A percentile compares a stretch with the other conserved stretches of the same genome.
These are phyloP conservation scores for Drosophila putrida DNA, from an alignment of 2,888 invertebrate genomes.

Conservation along the genomic window DNA sequence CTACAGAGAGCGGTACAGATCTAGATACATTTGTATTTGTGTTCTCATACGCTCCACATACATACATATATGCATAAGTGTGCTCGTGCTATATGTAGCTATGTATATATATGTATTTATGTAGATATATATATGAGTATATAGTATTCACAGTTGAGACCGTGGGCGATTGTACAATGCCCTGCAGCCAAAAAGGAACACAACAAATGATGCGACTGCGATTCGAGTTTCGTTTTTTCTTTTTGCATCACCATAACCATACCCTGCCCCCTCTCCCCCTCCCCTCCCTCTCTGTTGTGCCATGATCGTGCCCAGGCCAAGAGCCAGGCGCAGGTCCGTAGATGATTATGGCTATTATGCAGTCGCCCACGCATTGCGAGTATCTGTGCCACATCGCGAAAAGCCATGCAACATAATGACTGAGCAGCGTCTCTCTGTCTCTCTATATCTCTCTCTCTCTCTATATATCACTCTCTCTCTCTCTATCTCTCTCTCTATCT, in stretches of 20 bases:
- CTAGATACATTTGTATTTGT: slow-evolving; percentile 42
- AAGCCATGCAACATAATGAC: slow-evolving; percentile 24
- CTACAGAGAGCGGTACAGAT: slow-evolving; percentile 32
- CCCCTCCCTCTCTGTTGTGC: neutral
- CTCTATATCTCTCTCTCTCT: too few species aligned
- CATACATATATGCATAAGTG: neutral
- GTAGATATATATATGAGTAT: slow-evolving; percentile 3
- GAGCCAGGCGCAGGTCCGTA: slow-evolving; percentile 45
- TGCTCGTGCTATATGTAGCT: slow-evolving; percentile 1
- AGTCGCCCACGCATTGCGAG: slow-evolving; percentile 50
- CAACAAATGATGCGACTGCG: slow-evolving; percentile 38
- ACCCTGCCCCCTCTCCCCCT: neutral
- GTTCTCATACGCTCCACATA: neutral
- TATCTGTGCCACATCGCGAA: slow-evolving; percentile 54
- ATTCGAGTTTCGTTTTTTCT: slow-evolving; percentile 4
- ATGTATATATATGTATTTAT: neutral
- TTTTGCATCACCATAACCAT: slow-evolving; percentile 12
- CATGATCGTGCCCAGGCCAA: neutral
- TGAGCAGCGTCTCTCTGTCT: neutral
- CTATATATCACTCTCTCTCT: too few species aligned
- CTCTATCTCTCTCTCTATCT: too few species aligned
- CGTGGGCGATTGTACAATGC: slow-evolving; percentile 60
- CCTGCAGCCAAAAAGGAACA: slow-evolving; percentile 43
- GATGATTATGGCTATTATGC: slow-evolving; percentile 61
- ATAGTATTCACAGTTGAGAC: slow-evolving; percentile 20